Base-by-base conservation (phyloP, 2,113 vertebrate genomes). In the Numida meleagris region DNA sequence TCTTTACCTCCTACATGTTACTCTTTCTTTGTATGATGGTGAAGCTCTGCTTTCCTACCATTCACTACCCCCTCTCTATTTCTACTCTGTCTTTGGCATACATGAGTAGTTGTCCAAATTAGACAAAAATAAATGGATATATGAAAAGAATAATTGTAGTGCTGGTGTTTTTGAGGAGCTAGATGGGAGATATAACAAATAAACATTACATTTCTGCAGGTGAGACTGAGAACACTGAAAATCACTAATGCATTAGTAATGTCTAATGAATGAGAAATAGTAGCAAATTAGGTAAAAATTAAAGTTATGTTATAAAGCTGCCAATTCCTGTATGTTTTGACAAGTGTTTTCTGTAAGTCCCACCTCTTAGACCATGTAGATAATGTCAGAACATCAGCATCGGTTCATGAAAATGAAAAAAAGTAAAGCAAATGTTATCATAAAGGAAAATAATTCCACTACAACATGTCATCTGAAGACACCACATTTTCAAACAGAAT, bases 111-210 rank as follows among this genome's bases (percentile, higher is more conserved):
- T 84, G 36, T 21, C 14, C 14, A 61, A 66, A 59, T 10, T 14
- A 5, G 27, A n/a, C 4, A 24, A 73, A 58, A 23, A 73, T n/a
- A 2, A 67, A 33, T 59, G 29, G 6, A 24, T 65, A 23, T 14
- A 59, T 15, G 14, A 18, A 67, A 72, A 63, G 13, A 78, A 31
- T 27, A 51, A 51, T 27, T 51, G 50, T 29, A 75, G 57, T 50
- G 1, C 11, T 43, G 10, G 0, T 63, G 14, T 92, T 70, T 59
- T 79, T 34, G 19, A n/a, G 76, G 14, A 7, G 14, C 88, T 85
- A n/a, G 12, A 10, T 65, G 8, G 3, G 1, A 7, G 3, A 11
- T 0, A 25, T 61, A 65, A 68, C 59, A 27, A 7, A 23, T 0
- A 1, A 36, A 36, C 3, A 16, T 23, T 70, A 4, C 0, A 8